Evolutionary conservation across 2,113 vertebrate species (phyloP).

Genomic region (Andinoacara biseriatus): DNA sequence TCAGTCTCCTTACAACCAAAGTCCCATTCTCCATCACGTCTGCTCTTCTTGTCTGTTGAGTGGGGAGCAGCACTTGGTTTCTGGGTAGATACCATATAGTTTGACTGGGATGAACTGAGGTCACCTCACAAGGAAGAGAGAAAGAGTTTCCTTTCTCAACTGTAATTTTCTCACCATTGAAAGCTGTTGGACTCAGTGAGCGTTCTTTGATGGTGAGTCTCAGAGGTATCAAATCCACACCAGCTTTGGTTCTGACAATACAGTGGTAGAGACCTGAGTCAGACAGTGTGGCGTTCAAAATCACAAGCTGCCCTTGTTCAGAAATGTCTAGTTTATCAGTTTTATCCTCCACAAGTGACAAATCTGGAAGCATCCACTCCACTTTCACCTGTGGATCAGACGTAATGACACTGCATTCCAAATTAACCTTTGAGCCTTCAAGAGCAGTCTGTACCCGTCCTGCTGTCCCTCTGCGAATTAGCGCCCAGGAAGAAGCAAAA

Average conservation of each 20-base stretch:
- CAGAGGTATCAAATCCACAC: conserved; percentile 75
- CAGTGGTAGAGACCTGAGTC: conserved; percentile 83
- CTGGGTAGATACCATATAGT: conserved; percentile 80
- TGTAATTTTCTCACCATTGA: conserved; percentile 79
- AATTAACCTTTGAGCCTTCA: conserved; percentile 71
- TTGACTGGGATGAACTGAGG: conserved; percentile 72
- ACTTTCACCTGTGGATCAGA: conserved; percentile 66
- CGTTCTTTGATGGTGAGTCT: conserved; percentile 78
- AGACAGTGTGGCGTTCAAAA: conserved; percentile 72
- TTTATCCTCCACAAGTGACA: conserved; percentile 69
- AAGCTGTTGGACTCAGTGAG: conserved; percentile 70
- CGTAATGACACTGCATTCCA: conserved; percentile 73
- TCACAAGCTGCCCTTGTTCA: conserved; percentile 71
- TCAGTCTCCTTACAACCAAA: conserved; percentile 72
- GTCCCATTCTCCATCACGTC: conserved; percentile 79
- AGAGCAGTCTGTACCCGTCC: conserved; percentile 69
- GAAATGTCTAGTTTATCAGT: conserved; percentile 61
- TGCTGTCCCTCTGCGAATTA: conserved; percentile 69
- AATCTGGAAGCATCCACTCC: conserved; percentile 83
- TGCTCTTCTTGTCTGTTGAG: conserved; percentile 63
- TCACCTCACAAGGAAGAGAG: conserved; percentile 77
- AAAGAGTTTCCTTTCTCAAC: conserved; percentile 67
- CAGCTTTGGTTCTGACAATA: conserved; percentile 69
- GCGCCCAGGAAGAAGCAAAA: conserved; percentile 71
- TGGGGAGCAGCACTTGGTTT: conserved; percentile 72